These are phyloP conservation scores for Drosophila setosimentum DNA, from an alignment of 2,888 invertebrate genomes.

Conservation along the genomic window DNA sequence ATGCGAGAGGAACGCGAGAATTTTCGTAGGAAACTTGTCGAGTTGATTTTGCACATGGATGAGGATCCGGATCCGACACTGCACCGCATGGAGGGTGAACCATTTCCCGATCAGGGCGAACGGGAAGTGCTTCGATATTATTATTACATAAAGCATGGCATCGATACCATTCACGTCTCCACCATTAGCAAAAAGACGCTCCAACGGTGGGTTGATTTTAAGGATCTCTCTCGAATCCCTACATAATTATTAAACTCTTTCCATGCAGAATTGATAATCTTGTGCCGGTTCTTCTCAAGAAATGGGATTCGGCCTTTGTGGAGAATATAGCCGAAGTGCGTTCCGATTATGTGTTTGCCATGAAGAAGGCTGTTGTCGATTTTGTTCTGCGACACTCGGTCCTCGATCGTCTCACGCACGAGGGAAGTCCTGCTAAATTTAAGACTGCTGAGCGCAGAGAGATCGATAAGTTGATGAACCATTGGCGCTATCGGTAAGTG, in stretches of 20 bases:
- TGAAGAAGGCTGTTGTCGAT: conserved; percentile 96
- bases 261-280: conserved; percentile 87
- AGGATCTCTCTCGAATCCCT: background rate
- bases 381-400: conserved; percentile 93
- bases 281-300: conserved; percentile 88
- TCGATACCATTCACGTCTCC: conserved; percentile 95
- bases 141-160: conserved; percentile 95
- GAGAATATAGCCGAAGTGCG: conserved; percentile 91
- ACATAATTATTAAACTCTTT: background rate
- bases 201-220: conserved; percentile 85
- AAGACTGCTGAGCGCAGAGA: conserved; percentile 86
- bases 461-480: conserved; percentile 88
- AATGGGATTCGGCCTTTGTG: conserved; percentile 87
- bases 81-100: conserved; percentile 18
- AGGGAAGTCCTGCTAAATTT: conserved; percentile 47
- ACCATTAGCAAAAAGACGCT: conserved; percentile 92
- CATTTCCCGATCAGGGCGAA: conserved; percentile 88
- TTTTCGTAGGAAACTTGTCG: conserved; percentile 92
- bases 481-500: conserved; percentile 87
- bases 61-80: conserved; percentile 76
- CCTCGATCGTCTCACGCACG: conserved; percentile 62
- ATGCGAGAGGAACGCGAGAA: conserved; percentile 92
- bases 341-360: conserved; percentile 93
- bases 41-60: conserved; percentile 88
- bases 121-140: conserved; percentile 92